A percentile compares a stretch with the other conserved stretches of the same genome.
Conservation (phyloP, 1,140 invertebrate species). For the Ostrea edulis region DNA sequence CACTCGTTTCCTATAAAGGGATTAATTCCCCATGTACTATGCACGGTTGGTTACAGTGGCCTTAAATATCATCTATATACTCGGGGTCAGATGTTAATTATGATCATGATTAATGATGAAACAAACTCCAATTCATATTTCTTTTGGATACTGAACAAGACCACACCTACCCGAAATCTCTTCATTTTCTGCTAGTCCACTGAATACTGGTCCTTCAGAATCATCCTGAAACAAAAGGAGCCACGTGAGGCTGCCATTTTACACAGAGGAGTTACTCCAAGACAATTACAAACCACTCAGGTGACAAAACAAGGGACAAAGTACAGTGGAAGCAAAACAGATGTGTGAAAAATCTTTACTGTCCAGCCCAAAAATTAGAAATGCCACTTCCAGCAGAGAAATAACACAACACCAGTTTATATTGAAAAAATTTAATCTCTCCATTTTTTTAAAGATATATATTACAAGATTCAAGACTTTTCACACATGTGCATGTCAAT, state of each 20-base stretch:
- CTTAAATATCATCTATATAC: too few species aligned
- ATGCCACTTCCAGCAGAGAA: too few species aligned
- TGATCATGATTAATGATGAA: not conserved
- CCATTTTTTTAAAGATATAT: not conserved
- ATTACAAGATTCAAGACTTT: slow-evolving; percentile 17
- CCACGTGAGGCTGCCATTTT: not conserved
- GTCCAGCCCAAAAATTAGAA: not conserved
- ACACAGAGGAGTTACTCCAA: not conserved
- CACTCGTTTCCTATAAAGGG: too few species aligned
- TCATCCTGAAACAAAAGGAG: slow-evolving; percentile 16
- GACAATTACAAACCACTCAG: not conserved
- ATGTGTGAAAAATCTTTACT: slow-evolving; percentile 28
- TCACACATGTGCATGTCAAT: slow-evolving; percentile 4
- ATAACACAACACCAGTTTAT: not conserved
- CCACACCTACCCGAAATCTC: not conserved
- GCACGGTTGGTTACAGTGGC: too few species aligned
- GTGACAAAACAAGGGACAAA: not conserved
- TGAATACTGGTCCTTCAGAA: slow-evolving; percentile 8
- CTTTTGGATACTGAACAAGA: not conserved
- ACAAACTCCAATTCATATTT: not conserved
- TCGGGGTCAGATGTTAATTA: too few species aligned
- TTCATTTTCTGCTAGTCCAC: not conserved
- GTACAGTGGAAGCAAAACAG: not conserved
- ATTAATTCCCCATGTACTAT: too few species aligned
- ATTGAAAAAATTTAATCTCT: not conserved